Conservation (phyloP, 2,797 vertebrate species). For the Microctenopoma lineatum region DNA sequence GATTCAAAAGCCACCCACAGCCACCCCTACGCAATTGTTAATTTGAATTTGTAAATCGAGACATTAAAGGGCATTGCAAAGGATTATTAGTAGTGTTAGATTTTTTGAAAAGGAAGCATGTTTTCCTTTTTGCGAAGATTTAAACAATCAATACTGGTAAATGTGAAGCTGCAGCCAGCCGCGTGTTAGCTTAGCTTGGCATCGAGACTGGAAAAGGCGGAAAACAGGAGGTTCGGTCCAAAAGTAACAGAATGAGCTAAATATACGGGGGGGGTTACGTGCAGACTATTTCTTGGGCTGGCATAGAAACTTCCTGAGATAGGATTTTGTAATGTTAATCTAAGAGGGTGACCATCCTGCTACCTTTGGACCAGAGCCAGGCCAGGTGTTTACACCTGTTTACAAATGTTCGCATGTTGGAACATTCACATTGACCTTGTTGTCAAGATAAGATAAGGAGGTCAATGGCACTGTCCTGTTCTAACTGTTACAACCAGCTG, state of each 20-base stretch:
- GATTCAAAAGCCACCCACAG: slow-evolving; percentile 14
- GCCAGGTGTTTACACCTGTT: neutral
- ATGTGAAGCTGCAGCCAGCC: neutral
- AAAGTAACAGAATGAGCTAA: neutral
- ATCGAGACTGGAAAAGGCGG: neutral
- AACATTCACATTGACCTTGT: neutral
- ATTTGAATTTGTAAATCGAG: slow-evolving; percentile 31
- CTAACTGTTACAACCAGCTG: neutral
- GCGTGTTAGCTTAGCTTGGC: neutral
- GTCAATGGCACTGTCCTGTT: neutral
- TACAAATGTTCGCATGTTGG: neutral
- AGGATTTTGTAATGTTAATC: neutral
- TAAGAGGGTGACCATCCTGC: neutral
- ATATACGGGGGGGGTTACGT: neutral
- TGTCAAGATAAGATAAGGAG: neutral
- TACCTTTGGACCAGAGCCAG: neutral
- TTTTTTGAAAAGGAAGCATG: slow-evolving; percentile 1
- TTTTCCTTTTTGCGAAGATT: neutral
- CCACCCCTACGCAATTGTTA: slow-evolving; percentile 9
- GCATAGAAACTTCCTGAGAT: slow-evolving; percentile 3
- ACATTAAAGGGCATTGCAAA: neutral
- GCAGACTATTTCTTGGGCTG: neutral
- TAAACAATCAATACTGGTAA: neutral
- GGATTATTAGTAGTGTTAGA: slow-evolving; percentile 2
- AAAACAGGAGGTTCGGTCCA: neutral